Evolutionary conservation across 2,797 vertebrate genomes (phyloP).

Genomic region (Nasua narica): DNA sequence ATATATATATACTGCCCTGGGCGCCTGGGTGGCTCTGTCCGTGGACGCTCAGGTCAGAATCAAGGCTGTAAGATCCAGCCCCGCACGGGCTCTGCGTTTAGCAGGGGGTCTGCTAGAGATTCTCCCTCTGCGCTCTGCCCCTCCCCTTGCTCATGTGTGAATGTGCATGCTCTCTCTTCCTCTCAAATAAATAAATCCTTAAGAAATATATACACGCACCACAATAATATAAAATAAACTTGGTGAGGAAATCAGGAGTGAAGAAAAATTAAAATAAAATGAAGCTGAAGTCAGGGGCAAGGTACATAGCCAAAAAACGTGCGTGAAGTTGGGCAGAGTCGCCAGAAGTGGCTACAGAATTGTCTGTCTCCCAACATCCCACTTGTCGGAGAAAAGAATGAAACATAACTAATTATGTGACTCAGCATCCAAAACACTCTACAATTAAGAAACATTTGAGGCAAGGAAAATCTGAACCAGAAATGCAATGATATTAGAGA

Average conservation of each 20-base stretch:
- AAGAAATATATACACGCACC: background rate
- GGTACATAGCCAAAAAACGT: background rate
- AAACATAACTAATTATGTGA: background rate
- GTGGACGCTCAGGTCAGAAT: background rate
- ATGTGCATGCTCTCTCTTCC: rapidly evolving
- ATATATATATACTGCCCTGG: background rate
- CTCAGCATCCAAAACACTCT: background rate
- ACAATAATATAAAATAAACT: background rate
- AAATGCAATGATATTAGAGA: background rate
- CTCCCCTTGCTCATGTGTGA: background rate
- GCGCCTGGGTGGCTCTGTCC: background rate
- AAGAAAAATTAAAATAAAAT: background rate
- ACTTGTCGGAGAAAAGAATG: background rate
- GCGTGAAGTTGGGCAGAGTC: background rate
- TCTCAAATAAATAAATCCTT: background rate
- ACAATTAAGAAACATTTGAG: slow-evolving; percentile 12
- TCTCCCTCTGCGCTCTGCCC: background rate
- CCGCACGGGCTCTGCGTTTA: rapidly evolving
- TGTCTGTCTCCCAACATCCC: background rate
- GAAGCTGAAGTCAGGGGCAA: background rate
- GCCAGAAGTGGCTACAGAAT: background rate
- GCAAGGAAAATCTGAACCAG: background rate
- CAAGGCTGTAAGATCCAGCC: background rate
- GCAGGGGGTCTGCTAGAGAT: background rate
- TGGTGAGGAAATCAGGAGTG: background rate